phyloP scores from a whole-genome alignment of 2,113 vertebrate genomes.

The Spermophilus dauricus region DNA sequence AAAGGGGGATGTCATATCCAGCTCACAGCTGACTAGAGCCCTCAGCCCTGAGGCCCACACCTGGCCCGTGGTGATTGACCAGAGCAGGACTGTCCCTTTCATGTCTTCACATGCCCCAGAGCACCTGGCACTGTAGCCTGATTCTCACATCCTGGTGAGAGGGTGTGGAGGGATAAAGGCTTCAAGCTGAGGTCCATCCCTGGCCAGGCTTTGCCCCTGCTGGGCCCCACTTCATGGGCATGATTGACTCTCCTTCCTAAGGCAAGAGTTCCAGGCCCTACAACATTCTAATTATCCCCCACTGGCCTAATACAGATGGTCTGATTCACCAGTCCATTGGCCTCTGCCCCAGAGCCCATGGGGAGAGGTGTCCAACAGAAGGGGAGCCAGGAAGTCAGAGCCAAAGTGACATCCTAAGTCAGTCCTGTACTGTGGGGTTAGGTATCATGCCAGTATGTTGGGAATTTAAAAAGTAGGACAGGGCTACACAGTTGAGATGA shows the following conservation, averaged over 20 bases:
- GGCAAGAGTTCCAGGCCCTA: not conserved
- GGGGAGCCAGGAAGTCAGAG: not conserved
- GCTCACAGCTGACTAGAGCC: not conserved
- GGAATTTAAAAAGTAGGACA: not conserved
- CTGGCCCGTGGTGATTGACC: not conserved
- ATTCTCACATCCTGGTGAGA: not conserved
- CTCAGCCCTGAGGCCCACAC: not conserved
- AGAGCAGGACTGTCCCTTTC: not conserved
- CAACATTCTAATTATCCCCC: not conserved
- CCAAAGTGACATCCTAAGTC: not conserved
- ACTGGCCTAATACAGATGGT: not conserved
- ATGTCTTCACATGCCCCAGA: not conserved
- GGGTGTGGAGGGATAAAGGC: too few relatives aligned
- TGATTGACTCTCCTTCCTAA: not conserved
- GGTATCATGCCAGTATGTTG: not conserved
- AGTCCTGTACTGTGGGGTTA: not conserved
- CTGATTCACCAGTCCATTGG: not conserved
- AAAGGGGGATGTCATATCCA: too few relatives aligned
- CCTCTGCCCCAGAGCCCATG: not conserved
- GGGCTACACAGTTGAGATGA: not conserved
- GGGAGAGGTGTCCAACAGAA: not conserved
- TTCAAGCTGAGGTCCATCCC: not conserved
- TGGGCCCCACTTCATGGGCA: not conserved
- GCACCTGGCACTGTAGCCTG: not conserved
- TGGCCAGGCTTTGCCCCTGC: not conserved